Evolutionary conservation across 2,888 invertebrate species (phyloP), one percentile per base, ranked within the genome.

Genomic region (Pteria penguin): DNA sequence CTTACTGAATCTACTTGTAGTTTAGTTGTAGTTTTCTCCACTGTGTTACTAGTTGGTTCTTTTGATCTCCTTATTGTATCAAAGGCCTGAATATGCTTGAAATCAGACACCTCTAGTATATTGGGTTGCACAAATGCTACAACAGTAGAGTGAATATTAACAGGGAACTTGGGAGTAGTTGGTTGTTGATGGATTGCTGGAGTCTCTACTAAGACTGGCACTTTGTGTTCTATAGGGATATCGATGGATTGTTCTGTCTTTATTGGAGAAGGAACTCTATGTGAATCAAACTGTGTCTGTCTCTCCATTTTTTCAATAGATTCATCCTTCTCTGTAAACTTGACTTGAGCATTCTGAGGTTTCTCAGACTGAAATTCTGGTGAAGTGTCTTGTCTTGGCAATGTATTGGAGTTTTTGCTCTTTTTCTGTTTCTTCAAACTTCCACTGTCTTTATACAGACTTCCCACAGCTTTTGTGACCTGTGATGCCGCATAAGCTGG

Each of bases 1-100:
- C 82, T 62, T 4, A 89, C 88, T 72, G 84, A 79, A 57, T 85
- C 80, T 29, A 89, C 86, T 73, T 82, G 75, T 18, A 89, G 82
- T 70, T 80, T 89, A 55, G 86, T 84, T 2, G 82, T 85, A 2
- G 65, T 68, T 55, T 77, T 77, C 32, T 73, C 73, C 2, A 45
- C 29, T 22, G 76, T 67, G 14, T 70, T 72, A 27, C 52, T 45
- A 24, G 22, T 36, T 18, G 61, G 24, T 8, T 62, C 68, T 11
- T 22, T 22, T 14, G 36, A 31, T 22, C 54, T 45, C 33, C 29
- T 11, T 36, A 52, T 26, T 27, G 45, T 60, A 52, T 63, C 70
- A 55, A 26, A 36, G 5, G 27, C 31, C 65, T 73, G 65, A 8
- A 54, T 52, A 29, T 84, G 82, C 36, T 80, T 76, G 57, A 78